These are phyloP conservation scores for Gymnoscelis rufifasciata DNA, from an alignment of 2,888 invertebrate species.

Conservation along the genomic window DNA sequence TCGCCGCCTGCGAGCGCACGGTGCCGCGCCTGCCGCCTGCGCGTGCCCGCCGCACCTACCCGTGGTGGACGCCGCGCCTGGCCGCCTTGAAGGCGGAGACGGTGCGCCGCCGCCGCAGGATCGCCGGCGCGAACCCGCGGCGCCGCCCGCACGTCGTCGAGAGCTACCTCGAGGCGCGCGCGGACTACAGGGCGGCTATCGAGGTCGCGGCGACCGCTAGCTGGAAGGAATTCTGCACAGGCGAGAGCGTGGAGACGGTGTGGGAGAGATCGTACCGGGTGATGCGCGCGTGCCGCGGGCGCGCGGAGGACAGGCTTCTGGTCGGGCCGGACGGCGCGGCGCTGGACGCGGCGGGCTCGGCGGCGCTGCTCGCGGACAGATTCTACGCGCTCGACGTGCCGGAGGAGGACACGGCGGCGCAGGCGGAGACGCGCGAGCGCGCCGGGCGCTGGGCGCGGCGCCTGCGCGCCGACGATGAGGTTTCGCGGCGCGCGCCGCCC, in stretches of 20 bases:
- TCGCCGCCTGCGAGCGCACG: neutral
- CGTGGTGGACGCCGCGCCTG: neutral
- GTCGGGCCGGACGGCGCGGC: neutral
- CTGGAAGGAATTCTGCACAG: conserved; percentile 2
- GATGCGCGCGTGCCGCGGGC: neutral
- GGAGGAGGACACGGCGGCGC: neutral
- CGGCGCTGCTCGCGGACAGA: neutral
- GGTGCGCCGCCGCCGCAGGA: neutral
- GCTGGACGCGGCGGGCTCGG: neutral
- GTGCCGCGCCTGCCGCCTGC: neutral
- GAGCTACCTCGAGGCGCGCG: neutral
- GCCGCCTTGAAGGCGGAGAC: neutral
- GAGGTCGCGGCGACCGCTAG: neutral
- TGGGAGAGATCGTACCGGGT: neutral
- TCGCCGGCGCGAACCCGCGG: neutral
- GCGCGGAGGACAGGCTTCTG: neutral
- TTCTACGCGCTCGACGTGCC: neutral
- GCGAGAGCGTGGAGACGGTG: neutral
- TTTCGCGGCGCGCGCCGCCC: too few relatives aligned
- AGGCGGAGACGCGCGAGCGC: neutral
- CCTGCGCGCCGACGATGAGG: neutral
- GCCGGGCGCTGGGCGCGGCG: neutral
- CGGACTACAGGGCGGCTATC: neutral
- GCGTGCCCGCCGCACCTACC: neutral
- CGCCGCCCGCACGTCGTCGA: neutral